Conservation (phyloP, 2,888 invertebrate species). For the Herminia tarsipennalis region DNA sequence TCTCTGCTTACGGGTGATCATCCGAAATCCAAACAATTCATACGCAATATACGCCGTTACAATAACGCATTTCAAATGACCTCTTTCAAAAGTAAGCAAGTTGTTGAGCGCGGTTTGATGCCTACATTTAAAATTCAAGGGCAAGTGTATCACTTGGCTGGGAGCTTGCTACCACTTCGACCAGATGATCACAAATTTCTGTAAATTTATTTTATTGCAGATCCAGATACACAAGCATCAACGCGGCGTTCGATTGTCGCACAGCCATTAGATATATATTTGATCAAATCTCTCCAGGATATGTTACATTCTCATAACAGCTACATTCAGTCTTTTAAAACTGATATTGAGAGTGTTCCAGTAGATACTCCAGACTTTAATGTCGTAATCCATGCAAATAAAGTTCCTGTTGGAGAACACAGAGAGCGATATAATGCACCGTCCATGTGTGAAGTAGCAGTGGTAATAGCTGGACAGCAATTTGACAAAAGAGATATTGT, state of each 20-base stretch:
- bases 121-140: constrained; percentile 32
- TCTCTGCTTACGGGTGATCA: constrained; percentile 35
- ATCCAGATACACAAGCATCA: constrained; percentile 33
- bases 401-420: constrained; percentile 36
- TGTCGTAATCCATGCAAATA: constrained; percentile 37
- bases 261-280: constrained; percentile 28
- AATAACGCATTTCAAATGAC: constrained; percentile 42
- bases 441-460: constrained; percentile 41
- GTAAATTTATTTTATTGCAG: constrained; percentile 35
- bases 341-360: constrained; percentile 36
- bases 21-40: constrained; percentile 34
- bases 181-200: constrained; percentile 33
- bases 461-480: constrained; percentile 42
- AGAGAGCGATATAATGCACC: constrained; percentile 39
- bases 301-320: constrained; percentile 36
- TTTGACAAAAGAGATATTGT: constrained; percentile 42
- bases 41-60: constrained; percentile 30
- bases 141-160: constrained; percentile 21
- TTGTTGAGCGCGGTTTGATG: constrained; percentile 31
- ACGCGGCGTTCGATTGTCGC: constrained; percentile 28
- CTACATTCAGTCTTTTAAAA: constrained; percentile 38
- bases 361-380: constrained; percentile 30
- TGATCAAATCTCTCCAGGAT: constrained; percentile 34
- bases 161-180: constrained; percentile 24
- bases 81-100: constrained; percentile 32